Base-by-base conservation (phyloP, 2,113 vertebrate species). In the Mastomys coucha region DNA sequence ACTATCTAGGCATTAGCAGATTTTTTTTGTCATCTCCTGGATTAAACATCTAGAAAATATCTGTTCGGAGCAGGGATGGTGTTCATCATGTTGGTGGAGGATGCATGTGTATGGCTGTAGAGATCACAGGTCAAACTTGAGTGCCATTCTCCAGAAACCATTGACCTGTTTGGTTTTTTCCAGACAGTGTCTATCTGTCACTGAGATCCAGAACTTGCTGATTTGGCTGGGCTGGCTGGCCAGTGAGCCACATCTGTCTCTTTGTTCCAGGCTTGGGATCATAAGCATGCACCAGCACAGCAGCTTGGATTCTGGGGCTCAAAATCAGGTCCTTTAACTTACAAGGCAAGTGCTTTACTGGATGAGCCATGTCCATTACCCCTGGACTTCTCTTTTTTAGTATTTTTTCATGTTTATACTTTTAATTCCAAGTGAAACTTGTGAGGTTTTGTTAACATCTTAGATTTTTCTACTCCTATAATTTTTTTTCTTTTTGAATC, bases 321-420 rank as follows among this genome's bases (percentile, higher is more conserved):
- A 42, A 42, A 84, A 58, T 84, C n/a, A 28, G 56, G 22, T 39
- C n/a, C 58, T 84, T 24, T 7, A 17, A 2, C 22, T 84, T 63
- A 58, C n/a, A 84, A 84, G n/a, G 13, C 56, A 42, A 63, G 81
- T 28, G 5, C n/a, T 42, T 82, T 82, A 60, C 56, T 60, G 56
- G 4, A 22, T 82, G 7, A 84, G 7, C 56, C 36, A 39, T 84
- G 13, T 63, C 22, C 22, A 16, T 33, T n/a, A n/a, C 11, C 20
- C 9, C 81, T 73, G 31, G 3, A 92, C 60, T 88, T 90, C 65
- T 69, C 73, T 78, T 92, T 92, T 89, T 75, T 42, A 84, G 58
- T 95, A 88, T 22, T 87, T 92, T 95, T 94, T 72, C 53, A 84
- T 42, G 20, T 70, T 94, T 90, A 58, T 69, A 20, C 76, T 82